Evolutionary conservation across 2,113 vertebrate species (phyloP), one percentile per base, ranked within the genome.

Genomic region (Charadrius vociferus): DNA sequence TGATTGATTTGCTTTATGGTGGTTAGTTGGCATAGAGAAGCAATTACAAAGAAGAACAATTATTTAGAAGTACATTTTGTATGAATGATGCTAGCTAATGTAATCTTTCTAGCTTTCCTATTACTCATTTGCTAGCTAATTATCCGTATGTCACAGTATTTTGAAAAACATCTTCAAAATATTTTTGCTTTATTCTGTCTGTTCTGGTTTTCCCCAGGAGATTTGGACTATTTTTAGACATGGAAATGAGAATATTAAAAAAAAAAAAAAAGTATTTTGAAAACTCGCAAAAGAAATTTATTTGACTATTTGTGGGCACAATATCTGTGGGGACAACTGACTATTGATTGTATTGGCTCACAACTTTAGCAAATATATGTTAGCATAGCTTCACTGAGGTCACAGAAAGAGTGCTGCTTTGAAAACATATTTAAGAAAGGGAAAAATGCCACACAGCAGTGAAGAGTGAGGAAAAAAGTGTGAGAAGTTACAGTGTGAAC

Each of bases 41-140:
- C 4, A 93, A 71, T 89, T 95, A 71, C 19, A 53, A 82, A 79
- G 65, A 74, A 52, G 56, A 91, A 36, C 21, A 90, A 39, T 72
- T 81, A 82, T 82, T 96, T 88, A 80, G 81, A 91, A 82, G 21
- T 62, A 68, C 49, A 62, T 93, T 93, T 95, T 58, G 39, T 83
- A 62, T 77, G 55, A 95, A 58, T 82, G 34, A 59, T 62, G 62
- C 6, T 53, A 70, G 34, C 61, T 82, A 93, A 88, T 85, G 24
- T 41, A 12, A 93, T 82, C 14, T 81, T 85, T 52, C 61, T 90
- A 56, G 53, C 9, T 88, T 80, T 91, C 30, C 30, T 61, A 61
- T 87, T 96, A 93, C 29, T 85, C 77, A 85, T 89, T 94, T 91
- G 7, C 50, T 90, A 91, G 49, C 23, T 77, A 86, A 86, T 93